phyloP scores from a whole-genome alignment of 2,113 vertebrate genomes.

The Nothobranchius furzeri region DNA sequence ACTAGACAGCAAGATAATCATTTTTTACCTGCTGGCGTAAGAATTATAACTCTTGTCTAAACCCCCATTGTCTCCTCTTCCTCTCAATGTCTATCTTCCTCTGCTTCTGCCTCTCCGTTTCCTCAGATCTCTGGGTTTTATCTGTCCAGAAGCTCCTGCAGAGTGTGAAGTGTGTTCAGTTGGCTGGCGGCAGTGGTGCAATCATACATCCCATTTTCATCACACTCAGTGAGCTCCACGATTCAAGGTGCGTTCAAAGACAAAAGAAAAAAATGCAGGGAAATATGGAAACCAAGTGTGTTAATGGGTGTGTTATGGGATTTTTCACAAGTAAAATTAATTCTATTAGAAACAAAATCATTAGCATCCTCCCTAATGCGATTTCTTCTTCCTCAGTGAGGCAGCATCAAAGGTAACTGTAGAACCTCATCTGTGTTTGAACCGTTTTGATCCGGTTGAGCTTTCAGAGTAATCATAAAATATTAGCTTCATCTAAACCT shows the following conservation, averaged over 20 bases:
- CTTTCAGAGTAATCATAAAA: too few relatives aligned
- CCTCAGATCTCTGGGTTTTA: constrained; percentile 60
- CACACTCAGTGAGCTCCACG: constrained; percentile 19
- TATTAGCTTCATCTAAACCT: too few relatives aligned
- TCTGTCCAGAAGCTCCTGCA: constrained; percentile 62
- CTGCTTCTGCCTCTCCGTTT: constrained; percentile 25
- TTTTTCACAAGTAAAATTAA: too few relatives aligned
- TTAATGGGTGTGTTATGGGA: constrained; percentile 10
- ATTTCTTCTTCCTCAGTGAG: too few relatives aligned
- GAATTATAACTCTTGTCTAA: constrained; percentile 68
- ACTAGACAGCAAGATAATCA: constrained; percentile 73
- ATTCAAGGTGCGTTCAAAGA: constrained; percentile 21
- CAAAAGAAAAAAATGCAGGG: neutral
- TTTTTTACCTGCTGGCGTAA: constrained; percentile 81
- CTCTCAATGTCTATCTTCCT: constrained; percentile 6
- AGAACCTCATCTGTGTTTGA: too few relatives aligned
- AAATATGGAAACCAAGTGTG: constrained; percentile 16
- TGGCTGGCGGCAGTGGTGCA: constrained; percentile 31
- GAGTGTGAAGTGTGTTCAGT: constrained; percentile 56
- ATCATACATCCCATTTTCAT: constrained; percentile 46
- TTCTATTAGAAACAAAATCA: too few relatives aligned
- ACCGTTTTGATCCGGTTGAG: too few relatives aligned
- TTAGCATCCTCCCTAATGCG: too few relatives aligned
- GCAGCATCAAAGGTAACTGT: too few relatives aligned
- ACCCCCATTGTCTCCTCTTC: constrained; percentile 4